Base-by-base conservation (phyloP, 2,888 invertebrate species). In the Phrixothrix hirtus region DNA sequence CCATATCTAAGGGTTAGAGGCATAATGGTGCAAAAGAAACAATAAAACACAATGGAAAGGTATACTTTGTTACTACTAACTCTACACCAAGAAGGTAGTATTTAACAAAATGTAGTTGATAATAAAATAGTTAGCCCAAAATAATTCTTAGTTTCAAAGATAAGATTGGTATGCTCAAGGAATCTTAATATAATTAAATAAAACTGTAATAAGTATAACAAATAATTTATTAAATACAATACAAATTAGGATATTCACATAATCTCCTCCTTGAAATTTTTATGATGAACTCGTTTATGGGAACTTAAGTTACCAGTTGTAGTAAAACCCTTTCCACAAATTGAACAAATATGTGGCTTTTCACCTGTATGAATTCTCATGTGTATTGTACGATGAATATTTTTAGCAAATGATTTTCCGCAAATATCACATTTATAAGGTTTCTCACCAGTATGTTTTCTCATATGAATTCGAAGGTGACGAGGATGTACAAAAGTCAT, bases 391-490 rank as follows among this genome's bases (percentile, higher is more conserved):
- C 68, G 55, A 42, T 68, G 68, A 26, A 67, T 61, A 35, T 67
- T 68, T 51, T 67, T 66, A 2, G 68, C 61, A 49, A 69, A 68
- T 0, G 59, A 46, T 53, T 65, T 65, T 4, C 58, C 60, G 52
- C 69, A 69, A 25, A 62, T 47, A 16, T 43, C 34, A 54, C 68
- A 69, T 35, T 61, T 53, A 36, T 61, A 69, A 4, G 68, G 68
- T 34, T 64, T 66, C 43, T 68, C 69, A 3, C 68, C 69, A 1
- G 66, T 67, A 41, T 69, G 69, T 27, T 66, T 66, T 15, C 66
- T 50, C 63, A 67, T 65, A 46, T 69, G 69, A 32, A 67, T 60
- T 31, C 63, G 56, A 25, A 68, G 55, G 10, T 63, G 46, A 16
- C 63, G 58, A 1, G 68, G 66, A 54, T 68, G 66, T 17, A 66